Evolutionary conservation across 2,113 vertebrate species (phyloP).

Genomic region (Paralichthys olivaceus): DNA sequence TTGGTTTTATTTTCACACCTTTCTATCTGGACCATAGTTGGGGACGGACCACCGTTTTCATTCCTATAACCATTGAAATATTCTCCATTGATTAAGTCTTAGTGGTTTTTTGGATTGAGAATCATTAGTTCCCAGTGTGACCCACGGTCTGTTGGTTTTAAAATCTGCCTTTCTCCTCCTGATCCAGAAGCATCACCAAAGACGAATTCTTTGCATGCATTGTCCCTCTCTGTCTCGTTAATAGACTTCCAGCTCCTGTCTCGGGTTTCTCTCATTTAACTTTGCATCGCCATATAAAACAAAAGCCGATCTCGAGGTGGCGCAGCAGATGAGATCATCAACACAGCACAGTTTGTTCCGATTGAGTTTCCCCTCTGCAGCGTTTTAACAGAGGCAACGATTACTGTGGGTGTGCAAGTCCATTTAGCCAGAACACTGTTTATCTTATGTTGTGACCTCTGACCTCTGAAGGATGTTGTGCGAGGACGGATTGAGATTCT

Average conservation of each 20-base stretch:
- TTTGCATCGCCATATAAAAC: conserved; percentile 40
- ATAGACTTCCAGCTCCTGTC: conserved; percentile 49
- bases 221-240: conserved; percentile 25
- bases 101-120: too few species aligned
- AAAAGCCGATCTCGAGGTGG: conserved; percentile 27
- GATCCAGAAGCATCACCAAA: conserved; percentile 29
- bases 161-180: background rate
- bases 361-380: conserved; percentile 54
- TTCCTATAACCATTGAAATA: too few species aligned
- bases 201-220: conserved; percentile 19
- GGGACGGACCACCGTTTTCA: too few species aligned
- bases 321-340: conserved; percentile 6
- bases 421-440: background rate
- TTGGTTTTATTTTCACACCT: too few species aligned
- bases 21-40: too few species aligned
- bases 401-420: background rate
- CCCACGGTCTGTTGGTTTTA: too few species aligned
- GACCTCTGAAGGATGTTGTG: conserved; percentile 9
- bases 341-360: conserved; percentile 18
- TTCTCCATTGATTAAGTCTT: too few species aligned
- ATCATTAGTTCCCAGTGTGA: too few species aligned
- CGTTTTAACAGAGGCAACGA: conserved; percentile 23
- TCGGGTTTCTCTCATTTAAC: conserved; percentile 47
- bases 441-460: conserved; percentile 8
- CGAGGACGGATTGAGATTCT: background rate